Evolutionary conservation across 1,140 invertebrate genomes (phyloP).

Genomic region (Neodiprion virginianus): DNA sequence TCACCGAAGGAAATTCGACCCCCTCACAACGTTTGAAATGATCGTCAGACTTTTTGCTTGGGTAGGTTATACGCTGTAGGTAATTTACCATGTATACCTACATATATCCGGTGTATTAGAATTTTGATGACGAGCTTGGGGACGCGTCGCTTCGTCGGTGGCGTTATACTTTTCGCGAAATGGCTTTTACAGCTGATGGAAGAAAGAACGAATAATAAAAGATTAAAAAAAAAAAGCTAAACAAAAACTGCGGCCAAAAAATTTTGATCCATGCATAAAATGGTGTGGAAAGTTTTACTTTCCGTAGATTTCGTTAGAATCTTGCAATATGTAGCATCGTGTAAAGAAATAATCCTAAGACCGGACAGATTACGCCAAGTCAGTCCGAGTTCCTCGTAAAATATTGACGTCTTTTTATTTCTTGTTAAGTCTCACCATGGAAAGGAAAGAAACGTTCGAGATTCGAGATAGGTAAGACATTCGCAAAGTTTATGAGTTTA

Average conservation of each 20-base stretch:
- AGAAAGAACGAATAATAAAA: neutral
- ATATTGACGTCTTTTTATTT: neutral
- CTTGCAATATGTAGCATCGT: neutral
- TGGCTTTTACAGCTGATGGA: neutral
- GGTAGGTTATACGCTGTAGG: too few species aligned
- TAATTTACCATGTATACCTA: too few species aligned
- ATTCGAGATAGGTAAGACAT: neutral
- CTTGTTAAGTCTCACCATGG: neutral
- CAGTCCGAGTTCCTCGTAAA: neutral
- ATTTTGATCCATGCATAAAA: neutral
- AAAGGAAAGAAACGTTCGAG: neutral
- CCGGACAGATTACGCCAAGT: neutral
- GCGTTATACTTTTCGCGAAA: neutral
- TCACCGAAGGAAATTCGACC: too few species aligned
- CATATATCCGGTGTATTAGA: too few species aligned
- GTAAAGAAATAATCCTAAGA: neutral
- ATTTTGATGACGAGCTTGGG: too few species aligned
- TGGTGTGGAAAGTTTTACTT: neutral
- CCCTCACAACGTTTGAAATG: too few species aligned
- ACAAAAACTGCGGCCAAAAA: too few species aligned
- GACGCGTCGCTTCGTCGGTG: too few species aligned
- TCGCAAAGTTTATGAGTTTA: constrained; percentile 41
- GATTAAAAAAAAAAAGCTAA: neutral
- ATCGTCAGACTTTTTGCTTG: too few species aligned
- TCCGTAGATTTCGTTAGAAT: neutral